These are phyloP conservation scores for Hemicrepidius hirtus DNA, from an alignment of 2,888 invertebrate species.

Conservation along the genomic window DNA sequence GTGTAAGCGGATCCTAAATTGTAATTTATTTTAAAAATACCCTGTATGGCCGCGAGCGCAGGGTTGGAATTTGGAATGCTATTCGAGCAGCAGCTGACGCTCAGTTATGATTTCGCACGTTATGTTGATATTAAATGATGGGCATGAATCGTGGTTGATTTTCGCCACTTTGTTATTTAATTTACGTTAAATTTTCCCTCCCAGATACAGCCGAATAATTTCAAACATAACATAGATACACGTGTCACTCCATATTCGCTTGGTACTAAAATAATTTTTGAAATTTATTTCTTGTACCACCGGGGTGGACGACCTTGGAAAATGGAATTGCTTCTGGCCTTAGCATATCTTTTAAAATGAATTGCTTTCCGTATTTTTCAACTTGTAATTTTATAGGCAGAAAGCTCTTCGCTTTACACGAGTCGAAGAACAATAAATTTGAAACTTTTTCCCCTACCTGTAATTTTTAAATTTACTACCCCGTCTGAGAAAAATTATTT, in stretches of 20 bases:
- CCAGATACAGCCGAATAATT: slow-evolving; percentile 18
- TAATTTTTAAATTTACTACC: slow-evolving; percentile 14
- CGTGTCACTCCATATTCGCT: slow-evolving; percentile 5
- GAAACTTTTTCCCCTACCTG: slow-evolving; percentile 11
- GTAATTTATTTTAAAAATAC: slow-evolving; percentile 66
- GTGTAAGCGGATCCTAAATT: slow-evolving; percentile 60
- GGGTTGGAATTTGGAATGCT: slow-evolving; percentile 59
- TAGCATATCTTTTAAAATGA: slow-evolving; percentile 50
- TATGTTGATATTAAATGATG: slow-evolving; percentile 66
- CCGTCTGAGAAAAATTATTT: not conserved
- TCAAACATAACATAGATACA: slow-evolving; percentile 3
- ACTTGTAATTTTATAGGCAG: slow-evolving; percentile 29
- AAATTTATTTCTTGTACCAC: not conserved
- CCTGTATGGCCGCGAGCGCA: slow-evolving; percentile 58
- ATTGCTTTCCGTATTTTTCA: slow-evolving; percentile 49
- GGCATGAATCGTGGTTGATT: slow-evolving; percentile 50
- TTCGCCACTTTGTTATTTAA: slow-evolving; percentile 46
- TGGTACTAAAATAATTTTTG: slow-evolving; percentile 1
- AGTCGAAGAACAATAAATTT: slow-evolving; percentile 27
- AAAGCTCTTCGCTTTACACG: slow-evolving; percentile 26
- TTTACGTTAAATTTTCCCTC: slow-evolving; percentile 29
- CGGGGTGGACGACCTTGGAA: slow-evolving; percentile 47
- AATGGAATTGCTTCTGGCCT: slow-evolving; percentile 51
- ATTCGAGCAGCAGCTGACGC: slow-evolving; percentile 64
- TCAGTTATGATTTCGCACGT: slow-evolving; percentile 67